Evolutionary conservation across 2,888 invertebrate species (phyloP), one percentile per base, ranked within the genome.

Genomic region (Thera britannica): DNA sequence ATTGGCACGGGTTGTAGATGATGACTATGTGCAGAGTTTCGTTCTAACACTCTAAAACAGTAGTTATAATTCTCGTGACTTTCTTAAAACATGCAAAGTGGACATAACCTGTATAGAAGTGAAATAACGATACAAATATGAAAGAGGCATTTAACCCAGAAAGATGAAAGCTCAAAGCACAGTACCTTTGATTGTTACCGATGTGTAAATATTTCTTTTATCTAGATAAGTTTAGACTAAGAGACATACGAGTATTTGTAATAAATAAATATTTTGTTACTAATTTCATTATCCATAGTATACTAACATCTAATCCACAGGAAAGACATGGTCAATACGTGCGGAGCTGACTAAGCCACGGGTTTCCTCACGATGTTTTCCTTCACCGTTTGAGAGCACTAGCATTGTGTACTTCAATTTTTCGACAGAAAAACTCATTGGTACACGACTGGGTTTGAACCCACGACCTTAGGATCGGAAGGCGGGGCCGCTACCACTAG

Each of bases 121-220:
- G 63, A 72, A 62, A 67, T 73, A 62, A 61, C 65, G 65, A 75
- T 83, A 84, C 83, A 83, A 87, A 87, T 76, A 73, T 82, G 75
- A 77, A 77, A 72, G 72, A 85, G 79, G 83, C 87, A 87, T 90
- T 89, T 88, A 89, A 74, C 72, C 71, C 70, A 59, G 35, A 59
- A 12, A 55, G 74, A 65, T 48, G 56, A 64, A 68, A 72, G 62
- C 67, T 75, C 71, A 74, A 64, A 72, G 73, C 68, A 76, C 75
- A 68, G 63, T 75, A 73, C 59, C 48, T 66, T 70, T 71, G 73
- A 73, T 70, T 77, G 81, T 83, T 83, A 82, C 81, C 81, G 75
- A 68, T 78, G 81, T 92, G 93, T 93, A 93, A 92, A 93, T 93
- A 92, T 86, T 84, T 84, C 79, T 82, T 78, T 82, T 79, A 79